Evolutionary conservation across 2,797 vertebrate species (phyloP).

Genomic region (Melanotaenia maccullochi): DNA sequence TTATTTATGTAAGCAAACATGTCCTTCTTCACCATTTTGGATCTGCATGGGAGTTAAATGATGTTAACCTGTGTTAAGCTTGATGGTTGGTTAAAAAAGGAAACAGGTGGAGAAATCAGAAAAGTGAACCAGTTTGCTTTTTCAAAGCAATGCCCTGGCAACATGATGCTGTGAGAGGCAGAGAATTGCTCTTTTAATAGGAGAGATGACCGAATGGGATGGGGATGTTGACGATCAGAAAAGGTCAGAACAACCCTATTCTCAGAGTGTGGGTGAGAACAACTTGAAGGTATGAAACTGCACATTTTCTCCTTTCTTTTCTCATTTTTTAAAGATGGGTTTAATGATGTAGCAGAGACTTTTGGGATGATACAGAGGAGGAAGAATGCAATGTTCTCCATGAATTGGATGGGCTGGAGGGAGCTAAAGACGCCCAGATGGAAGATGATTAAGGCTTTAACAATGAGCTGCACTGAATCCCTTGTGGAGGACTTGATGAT

Average conservation of each 20-base stretch:
- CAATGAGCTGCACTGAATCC: slow-evolving; percentile 41
- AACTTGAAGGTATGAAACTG: not conserved
- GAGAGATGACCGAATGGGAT: not conserved
- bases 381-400: slow-evolving; percentile 24
- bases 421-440: slow-evolving; percentile 44
- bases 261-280: not conserved
- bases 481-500: slow-evolving; percentile 26
- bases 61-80: not conserved
- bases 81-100: not conserved
- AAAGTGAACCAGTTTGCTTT: not conserved
- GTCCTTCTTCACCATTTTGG: not conserved
- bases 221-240: not conserved
- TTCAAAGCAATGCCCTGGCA: not conserved
- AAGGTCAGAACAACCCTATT: not conserved
- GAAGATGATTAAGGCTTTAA: slow-evolving; percentile 59
- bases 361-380: slow-evolving; percentile 32
- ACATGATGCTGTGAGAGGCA: slow-evolving; percentile 1
- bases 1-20: too few relatives aligned
- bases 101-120: not conserved
- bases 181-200: not conserved
- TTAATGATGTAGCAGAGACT: slow-evolving; percentile 27
- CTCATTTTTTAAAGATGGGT: slow-evolving; percentile 7
- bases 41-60: not conserved
- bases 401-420: slow-evolving; percentile 30
- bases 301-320: not conserved